These are phyloP conservation scores for Ferrisia virgata DNA, from an alignment of 2,888 invertebrate species.

Conservation along the genomic window DNA sequence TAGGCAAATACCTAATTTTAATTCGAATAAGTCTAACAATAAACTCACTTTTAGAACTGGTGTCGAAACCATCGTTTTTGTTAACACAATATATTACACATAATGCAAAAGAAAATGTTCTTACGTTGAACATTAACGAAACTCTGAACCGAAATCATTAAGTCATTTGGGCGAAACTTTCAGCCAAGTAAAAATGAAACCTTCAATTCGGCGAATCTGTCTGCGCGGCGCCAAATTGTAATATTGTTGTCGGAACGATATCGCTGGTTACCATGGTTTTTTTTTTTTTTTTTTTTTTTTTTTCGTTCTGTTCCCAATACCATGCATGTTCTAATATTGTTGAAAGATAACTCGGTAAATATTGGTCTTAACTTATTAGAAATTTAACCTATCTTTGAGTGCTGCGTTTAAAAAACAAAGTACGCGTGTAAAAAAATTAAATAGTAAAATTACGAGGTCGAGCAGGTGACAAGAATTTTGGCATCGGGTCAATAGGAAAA, in stretches of 20 bases:
- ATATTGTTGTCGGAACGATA: constrained; percentile 23
- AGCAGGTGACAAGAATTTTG: too few species aligned
- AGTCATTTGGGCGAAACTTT: background rate
- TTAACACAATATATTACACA: background rate
- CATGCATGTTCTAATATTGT: background rate
- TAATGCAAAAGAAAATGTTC: constrained; percentile 6
- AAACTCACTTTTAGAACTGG: background rate
- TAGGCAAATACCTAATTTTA: background rate
- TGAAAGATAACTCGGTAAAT: too few species aligned
- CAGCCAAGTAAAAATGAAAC: background rate
- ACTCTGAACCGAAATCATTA: background rate
- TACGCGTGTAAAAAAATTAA: too few species aligned
- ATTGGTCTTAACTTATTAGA: too few species aligned
- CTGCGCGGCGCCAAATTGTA: constrained; percentile 37
- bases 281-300: background rate
- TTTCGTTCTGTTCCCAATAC: too few species aligned
- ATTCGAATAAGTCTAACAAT: background rate
- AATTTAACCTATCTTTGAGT: too few species aligned
- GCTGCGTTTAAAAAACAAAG: too few species aligned
- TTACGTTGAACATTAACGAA: constrained; percentile 22
- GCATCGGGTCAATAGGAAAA: too few species aligned
- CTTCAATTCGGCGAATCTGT: constrained; percentile 4
- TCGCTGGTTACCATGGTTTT: constrained; percentile 33
- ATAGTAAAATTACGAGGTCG: too few species aligned
- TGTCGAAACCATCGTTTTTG: background rate